phyloP scores from a whole-genome alignment of 2,113 vertebrate genomes.

The Dasypus novemcinctus region DNA sequence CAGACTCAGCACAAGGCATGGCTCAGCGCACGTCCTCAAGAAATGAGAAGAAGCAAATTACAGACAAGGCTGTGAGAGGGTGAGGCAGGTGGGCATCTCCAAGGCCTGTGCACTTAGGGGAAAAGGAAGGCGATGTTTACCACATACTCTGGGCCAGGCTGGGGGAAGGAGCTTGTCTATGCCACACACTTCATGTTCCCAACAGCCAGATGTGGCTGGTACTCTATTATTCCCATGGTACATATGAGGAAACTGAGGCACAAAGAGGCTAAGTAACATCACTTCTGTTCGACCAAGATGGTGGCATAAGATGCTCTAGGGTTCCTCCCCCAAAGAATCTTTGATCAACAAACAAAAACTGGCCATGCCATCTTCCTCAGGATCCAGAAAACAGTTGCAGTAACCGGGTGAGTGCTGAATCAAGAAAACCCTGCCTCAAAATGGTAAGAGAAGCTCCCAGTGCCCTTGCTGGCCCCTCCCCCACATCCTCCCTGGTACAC shows the following conservation, averaged over 20 bases:
- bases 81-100: background rate
- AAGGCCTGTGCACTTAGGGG: background rate
- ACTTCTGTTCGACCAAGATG: too few relatives aligned
- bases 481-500: too few relatives aligned
- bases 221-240: background rate
- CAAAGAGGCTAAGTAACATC: background rate
- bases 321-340: too few relatives aligned
- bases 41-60: background rate
- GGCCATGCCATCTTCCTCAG: too few relatives aligned
- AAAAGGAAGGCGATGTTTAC: background rate
- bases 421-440: too few relatives aligned
- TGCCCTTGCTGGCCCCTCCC: too few relatives aligned
- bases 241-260: background rate
- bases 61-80: background rate
- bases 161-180: background rate
- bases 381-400: too few relatives aligned
- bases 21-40: background rate
- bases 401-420: too few relatives aligned
- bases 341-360: too few relatives aligned
- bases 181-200: background rate
- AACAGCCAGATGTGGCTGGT: rapidly evolving
- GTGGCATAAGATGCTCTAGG: too few relatives aligned
- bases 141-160: background rate
- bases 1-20: rapidly evolving
- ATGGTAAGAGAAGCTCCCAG: too few relatives aligned